These are phyloP conservation scores for Pangasius djambal DNA, from an alignment of 2,797 vertebrate genomes.

Conservation along the genomic window DNA sequence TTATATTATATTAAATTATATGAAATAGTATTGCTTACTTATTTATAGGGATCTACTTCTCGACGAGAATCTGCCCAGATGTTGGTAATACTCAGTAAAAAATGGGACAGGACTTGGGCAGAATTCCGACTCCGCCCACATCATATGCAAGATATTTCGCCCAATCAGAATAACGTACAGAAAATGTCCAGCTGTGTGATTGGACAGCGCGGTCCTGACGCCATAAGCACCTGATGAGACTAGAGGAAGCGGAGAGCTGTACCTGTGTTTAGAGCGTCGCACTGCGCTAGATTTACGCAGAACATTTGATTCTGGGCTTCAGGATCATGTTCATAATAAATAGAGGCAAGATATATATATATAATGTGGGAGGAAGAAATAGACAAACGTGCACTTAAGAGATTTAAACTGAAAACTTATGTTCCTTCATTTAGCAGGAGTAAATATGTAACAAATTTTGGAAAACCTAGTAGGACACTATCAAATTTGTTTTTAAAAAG, in stretches of 20 bases:
- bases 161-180: constrained; percentile 35
- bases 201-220: constrained; percentile 46
- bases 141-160: not conserved
- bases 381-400: no score
- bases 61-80: constrained; percentile 5
- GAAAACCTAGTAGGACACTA: no score
- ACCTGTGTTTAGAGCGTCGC: not conserved
- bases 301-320: rapidly evolving
- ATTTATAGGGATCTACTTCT: not conserved
- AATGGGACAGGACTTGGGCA: not conserved
- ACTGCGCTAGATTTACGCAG: constrained; percentile 45
- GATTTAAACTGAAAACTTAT: no score
- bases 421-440: no score
- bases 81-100: constrained; percentile 26
- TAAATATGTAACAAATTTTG: no score
- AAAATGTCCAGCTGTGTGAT: not conserved
- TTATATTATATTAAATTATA: not conserved
- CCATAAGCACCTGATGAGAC: constrained; percentile 50
- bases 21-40: not conserved
- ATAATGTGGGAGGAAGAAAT: no score
- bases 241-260: not conserved
- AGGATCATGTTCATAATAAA: not conserved
- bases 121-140: constrained; percentile 57
- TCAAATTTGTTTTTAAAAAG: no score
- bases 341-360: not conserved